Percentiles rank a stretch among this genome's conserved stretches.
Evolutionary conservation across 2,888 invertebrate genomes (phyloP).

Genomic region (Alloscopus bannaensis): DNA sequence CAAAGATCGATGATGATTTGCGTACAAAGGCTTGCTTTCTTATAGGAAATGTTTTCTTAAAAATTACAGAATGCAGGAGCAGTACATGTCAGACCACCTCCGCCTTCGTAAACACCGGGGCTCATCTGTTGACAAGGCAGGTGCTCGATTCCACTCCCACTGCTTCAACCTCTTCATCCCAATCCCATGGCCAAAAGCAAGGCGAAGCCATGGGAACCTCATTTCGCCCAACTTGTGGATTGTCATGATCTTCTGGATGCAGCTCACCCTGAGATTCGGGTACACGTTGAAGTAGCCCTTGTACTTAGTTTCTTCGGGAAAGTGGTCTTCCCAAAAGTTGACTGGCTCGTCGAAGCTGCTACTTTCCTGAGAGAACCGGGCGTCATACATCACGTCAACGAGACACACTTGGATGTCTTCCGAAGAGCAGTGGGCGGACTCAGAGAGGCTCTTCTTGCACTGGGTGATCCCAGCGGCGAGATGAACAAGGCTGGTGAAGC

Average conservation of each 20-base stretch:
- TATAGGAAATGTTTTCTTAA: too few relatives aligned
- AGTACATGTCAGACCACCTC: constrained; percentile 40
- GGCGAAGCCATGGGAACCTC: constrained; percentile 43
- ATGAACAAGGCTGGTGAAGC: constrained; percentile 32
- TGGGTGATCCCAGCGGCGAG: constrained; percentile 28
- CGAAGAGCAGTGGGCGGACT: constrained; percentile 6
- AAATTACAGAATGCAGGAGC: background rate
- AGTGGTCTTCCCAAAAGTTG: constrained; percentile 45
- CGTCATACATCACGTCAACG: constrained; percentile 40
- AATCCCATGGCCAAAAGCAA: constrained; percentile 41
- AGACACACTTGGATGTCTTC: constrained; percentile 37
- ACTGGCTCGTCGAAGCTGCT: background rate
- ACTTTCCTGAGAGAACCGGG: background rate
- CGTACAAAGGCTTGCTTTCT: too few relatives aligned
- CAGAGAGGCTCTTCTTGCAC: constrained; percentile 9
- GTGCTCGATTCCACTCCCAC: constrained; percentile 30
- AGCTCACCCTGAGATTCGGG: constrained; percentile 6
- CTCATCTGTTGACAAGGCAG: background rate
- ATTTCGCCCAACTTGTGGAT: constrained; percentile 43
- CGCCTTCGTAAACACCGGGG: constrained; percentile 13
- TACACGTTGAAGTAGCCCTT: background rate
- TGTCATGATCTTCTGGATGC: constrained; percentile 48
- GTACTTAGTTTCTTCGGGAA: background rate
- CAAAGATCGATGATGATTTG: too few relatives aligned
- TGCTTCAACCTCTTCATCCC: constrained; percentile 46